Conservation (phyloP, 2,113 vertebrate species). For the Dipodomys spectabilis region DNA sequence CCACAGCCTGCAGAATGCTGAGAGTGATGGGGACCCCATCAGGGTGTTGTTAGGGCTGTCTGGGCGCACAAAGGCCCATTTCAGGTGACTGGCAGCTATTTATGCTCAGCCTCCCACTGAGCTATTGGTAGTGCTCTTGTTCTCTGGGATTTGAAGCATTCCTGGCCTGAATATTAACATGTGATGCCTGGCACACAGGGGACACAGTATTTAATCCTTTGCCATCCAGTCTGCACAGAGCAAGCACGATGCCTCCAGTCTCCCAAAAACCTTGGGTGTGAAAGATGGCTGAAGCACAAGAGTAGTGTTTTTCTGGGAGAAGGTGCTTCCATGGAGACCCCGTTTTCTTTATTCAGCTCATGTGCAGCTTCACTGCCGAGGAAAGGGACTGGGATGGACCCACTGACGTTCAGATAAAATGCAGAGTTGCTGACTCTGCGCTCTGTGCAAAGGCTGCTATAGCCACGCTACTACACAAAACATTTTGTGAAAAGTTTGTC, state of each 20-base stretch:
- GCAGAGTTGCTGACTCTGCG: neutral
- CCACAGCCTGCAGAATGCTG: neutral
- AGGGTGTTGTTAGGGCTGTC: conserved; percentile 55
- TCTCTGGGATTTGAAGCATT: conserved; percentile 58
- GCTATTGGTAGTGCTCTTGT: conserved; percentile 55
- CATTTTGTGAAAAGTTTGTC: neutral
- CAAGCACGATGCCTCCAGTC: neutral
- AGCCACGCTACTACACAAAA: conserved; percentile 39
- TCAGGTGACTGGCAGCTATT: conserved; percentile 71
- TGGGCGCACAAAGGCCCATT: conserved; percentile 70
- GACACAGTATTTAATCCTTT: neutral
- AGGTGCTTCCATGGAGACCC: neutral
- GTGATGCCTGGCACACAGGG: conserved; percentile 37
- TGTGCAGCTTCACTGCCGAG: neutral
- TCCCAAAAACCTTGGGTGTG: neutral
- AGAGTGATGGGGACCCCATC: neutral
- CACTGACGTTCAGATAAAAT: conserved; percentile 12
- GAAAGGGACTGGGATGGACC: conserved; percentile 38
- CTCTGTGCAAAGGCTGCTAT: neutral
- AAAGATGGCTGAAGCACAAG: neutral
- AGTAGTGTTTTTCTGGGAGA: no score
- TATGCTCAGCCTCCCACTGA: conserved; percentile 64
- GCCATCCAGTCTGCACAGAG: neutral
- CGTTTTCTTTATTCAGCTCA: neutral
- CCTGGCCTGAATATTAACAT: conserved; percentile 75